Conservation (phyloP, 2,888 invertebrate genomes). For the Xanthia icteritia region DNA sequence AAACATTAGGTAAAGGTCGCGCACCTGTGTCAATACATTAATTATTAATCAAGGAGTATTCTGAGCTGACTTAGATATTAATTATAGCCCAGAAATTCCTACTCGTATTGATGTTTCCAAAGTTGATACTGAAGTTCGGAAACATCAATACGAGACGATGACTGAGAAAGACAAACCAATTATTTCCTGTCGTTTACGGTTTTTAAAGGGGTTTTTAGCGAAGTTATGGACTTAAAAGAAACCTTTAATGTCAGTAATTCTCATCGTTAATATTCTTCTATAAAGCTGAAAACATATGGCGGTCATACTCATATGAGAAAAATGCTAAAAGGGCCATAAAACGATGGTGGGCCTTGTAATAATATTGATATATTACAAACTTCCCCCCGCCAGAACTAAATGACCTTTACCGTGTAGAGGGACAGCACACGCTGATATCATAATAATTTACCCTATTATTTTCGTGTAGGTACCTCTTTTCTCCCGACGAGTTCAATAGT, state of each 20-base stretch:
- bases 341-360: conserved; percentile 9
- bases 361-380: conserved; percentile 20
- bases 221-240: not conserved
- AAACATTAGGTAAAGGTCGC: not conserved
- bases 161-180: not conserved
- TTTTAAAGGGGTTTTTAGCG: not conserved
- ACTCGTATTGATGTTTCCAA: not conserved
- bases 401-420: not conserved
- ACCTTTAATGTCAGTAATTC: not conserved
- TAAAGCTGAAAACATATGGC: conserved; percentile 38
- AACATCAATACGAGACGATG: too few species aligned
- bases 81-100: not conserved
- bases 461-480: not conserved
- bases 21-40: conserved; percentile 2
- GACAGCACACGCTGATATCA: not conserved
- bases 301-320: conserved; percentile 13
- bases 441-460: not conserved
- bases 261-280: not conserved
- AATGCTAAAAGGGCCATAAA: conserved; percentile 28
- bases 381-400: not conserved
- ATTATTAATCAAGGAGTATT: conserved; percentile 29
- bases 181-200: not conserved
- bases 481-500: not conserved
- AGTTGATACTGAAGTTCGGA: too few species aligned
- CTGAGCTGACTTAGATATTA: conserved; percentile 1